These are phyloP conservation scores for Musca domestica DNA, from an alignment of 1,140 invertebrate genomes.

Conservation along the genomic window DNA sequence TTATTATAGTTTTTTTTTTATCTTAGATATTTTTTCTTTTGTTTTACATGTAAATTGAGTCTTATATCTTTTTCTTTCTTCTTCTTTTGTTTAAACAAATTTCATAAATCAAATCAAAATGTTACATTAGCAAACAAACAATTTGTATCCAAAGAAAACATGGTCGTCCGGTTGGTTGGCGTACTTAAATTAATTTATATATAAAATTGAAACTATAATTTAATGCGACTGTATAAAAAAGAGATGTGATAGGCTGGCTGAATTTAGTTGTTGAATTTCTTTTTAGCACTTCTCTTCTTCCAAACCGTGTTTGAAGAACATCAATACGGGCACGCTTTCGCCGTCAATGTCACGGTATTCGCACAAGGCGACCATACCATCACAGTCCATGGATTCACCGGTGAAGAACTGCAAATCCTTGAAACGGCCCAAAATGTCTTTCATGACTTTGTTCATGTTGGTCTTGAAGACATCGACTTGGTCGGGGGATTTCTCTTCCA, in stretches of 20 bases:
- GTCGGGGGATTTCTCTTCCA: constrained; percentile 75
- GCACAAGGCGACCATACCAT: constrained; percentile 88
- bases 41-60: constrained; percentile 18
- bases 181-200: constrained; percentile 5
- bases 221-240: constrained; percentile 19
- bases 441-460: constrained; percentile 94
- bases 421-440: constrained; percentile 86
- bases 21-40: background rate
- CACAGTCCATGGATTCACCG: constrained; percentile 91
- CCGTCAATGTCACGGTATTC: constrained; percentile 90
- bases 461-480: constrained; percentile 87
- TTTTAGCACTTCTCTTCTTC: constrained; percentile 92
- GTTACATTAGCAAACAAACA: no score
- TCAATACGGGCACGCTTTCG: constrained; percentile 77
- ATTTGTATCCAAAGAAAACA: constrained; percentile 11
- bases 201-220: constrained; percentile 25
- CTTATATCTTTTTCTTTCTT: background rate
- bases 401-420: constrained; percentile 94
- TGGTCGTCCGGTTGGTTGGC: constrained; percentile 2
- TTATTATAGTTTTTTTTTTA: constrained; percentile 15
- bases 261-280: constrained; percentile 6
- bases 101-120: no score
- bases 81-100: no score
- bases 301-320: constrained; percentile 95
- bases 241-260: constrained; percentile 3